Evolutionary conservation across 2,797 vertebrate species (phyloP).

Genomic region (Tapirus indicus): DNA sequence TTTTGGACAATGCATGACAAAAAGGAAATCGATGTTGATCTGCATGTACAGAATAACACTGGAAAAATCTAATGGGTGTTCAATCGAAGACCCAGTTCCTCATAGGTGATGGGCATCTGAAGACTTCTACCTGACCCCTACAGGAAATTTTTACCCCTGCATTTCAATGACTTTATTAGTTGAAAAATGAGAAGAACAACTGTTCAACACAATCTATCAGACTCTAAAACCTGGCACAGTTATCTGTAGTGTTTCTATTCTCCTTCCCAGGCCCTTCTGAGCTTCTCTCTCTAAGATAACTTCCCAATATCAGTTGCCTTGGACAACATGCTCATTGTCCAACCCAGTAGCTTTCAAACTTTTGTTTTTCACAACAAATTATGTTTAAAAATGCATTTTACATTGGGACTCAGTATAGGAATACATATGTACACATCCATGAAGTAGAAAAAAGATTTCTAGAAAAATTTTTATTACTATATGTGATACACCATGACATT

Average conservation of each 20-base stretch:
- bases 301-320: not conserved
- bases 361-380: not conserved
- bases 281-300: not conserved
- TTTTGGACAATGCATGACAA: slow-evolving; percentile 43
- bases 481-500: not conserved
- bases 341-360: not conserved
- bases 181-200: not conserved
- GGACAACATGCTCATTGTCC: not conserved
- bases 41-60: not conserved
- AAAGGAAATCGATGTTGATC: slow-evolving; percentile 25
- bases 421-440: not conserved
- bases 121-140: not conserved
- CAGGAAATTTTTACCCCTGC: not conserved
- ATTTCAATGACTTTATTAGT: not conserved
- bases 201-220: not conserved
- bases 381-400: not conserved
- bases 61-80: not conserved
- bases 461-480: not conserved
- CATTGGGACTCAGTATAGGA: not conserved
- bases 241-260: not conserved
- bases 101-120: not conserved
- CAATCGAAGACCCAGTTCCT: not conserved
- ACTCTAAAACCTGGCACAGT: not conserved
- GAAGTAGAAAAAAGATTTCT: not conserved
- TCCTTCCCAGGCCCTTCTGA: not conserved